A percentile compares a stretch with the other conserved stretches of the same genome.
Conservation (phyloP, 2,888 invertebrate genomes). For the Hirtodrosophila histrioides region DNA sequence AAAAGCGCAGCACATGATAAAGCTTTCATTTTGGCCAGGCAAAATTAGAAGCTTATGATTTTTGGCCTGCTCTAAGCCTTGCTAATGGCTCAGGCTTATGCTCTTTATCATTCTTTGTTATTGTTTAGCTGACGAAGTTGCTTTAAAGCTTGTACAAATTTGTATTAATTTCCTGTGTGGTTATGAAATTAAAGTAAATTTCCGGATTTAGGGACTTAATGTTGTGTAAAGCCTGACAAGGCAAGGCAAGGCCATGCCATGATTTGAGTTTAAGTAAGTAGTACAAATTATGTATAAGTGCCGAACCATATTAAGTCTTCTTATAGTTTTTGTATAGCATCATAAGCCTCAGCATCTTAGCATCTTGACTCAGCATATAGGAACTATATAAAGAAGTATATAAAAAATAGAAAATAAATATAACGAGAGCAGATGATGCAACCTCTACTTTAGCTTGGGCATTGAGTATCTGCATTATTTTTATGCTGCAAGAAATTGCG, state of each 20-base stretch:
- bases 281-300: slow-evolving; percentile 18
- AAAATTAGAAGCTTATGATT: slow-evolving; percentile 77
- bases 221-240: not conserved
- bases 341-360: no score
- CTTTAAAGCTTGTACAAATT: slow-evolving; percentile 24
- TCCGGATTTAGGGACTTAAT: slow-evolving; percentile 15
- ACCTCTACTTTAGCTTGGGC: slow-evolving; percentile 4
- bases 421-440: not conserved
- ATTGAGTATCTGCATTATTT: slow-evolving; percentile 28
- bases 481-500: slow-evolving; percentile 18
- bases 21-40: slow-evolving; percentile 14
- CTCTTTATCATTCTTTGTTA: slow-evolving; percentile 32
- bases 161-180: slow-evolving; percentile 50
- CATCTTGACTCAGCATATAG: not conserved
- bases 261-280: not conserved
- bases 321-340: no score
- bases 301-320: not conserved
- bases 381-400: not conserved
- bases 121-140: slow-evolving; percentile 18
- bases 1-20: slow-evolving; percentile 1
- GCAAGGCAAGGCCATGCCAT: not conserved
- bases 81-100: slow-evolving; percentile 69
- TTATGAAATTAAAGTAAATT: slow-evolving; percentile 29
- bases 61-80: slow-evolving; percentile 58
- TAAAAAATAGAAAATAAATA: not conserved